A percentile compares a stretch with the other conserved stretches of the same genome.
phyloP scores from a whole-genome alignment of 2,797 vertebrate genomes.

The Todus mexicanus region DNA sequence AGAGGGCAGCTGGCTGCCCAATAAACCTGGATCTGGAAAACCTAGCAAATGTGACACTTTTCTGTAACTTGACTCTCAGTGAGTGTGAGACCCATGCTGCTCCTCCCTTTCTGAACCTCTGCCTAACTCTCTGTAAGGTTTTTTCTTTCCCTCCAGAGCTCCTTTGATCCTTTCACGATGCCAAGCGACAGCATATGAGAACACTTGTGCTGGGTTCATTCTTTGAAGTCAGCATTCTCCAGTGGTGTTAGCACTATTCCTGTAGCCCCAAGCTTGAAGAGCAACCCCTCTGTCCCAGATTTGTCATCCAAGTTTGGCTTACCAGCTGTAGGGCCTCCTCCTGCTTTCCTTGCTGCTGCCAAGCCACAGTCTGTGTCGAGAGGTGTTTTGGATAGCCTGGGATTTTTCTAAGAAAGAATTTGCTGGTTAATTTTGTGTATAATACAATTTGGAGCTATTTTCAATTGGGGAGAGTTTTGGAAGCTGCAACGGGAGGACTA shows the following conservation, averaged over 20 bases:
- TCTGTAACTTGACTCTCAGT: neutral
- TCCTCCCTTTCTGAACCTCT: neutral
- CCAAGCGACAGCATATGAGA: neutral
- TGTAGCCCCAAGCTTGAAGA: neutral
- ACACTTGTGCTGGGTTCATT: neutral
- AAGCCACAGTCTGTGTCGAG: neutral
- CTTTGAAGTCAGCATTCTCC: neutral
- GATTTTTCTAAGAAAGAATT: neutral
- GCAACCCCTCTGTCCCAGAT: neutral
- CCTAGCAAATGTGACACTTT: neutral
- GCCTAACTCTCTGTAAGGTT: neutral
- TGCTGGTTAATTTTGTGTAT: neutral
- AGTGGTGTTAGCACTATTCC: neutral
- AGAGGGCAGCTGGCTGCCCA: neutral
- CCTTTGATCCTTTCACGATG: neutral
- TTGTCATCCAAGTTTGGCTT: neutral
- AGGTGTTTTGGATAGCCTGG: neutral
- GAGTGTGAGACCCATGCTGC: neutral
- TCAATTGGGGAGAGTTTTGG: neutral
- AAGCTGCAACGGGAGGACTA: neutral
- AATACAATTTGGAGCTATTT: neutral
- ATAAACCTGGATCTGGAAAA: neutral
- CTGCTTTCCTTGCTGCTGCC: neutral
- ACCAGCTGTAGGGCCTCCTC: neutral
- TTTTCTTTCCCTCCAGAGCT: neutral